Evolutionary conservation across 2,113 vertebrate genomes (phyloP), one percentile per base, ranked within the genome.

Genomic region (Gadus chalcogrammus): DNA sequence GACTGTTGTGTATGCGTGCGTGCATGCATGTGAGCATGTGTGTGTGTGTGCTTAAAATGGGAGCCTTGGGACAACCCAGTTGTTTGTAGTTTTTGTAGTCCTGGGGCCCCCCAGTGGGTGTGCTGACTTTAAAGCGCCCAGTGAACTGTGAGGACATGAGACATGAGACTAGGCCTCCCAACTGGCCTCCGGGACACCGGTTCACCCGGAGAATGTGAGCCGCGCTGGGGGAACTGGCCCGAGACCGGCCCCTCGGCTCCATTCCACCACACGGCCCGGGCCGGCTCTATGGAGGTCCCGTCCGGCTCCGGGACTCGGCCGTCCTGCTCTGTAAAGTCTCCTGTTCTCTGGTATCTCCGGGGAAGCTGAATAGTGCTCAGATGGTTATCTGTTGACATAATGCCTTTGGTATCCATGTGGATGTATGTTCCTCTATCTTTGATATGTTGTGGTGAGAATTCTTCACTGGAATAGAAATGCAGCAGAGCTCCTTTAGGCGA

Each of bases 101-200:
- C 72, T 28, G 79, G 78, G 83, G 84, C 75, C 83, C 84, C 85
- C 84, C 53, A 79, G 79, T 87, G 81, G 84, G 87, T 82, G 88
- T 86, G 82, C 78, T 87, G 79, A 90, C 90, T 92, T 91, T 87
- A 92, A 92, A 92, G 89, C 82, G 88, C 82, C 88, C 86, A 91
- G 82, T 92, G 91, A 89, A 91, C 89, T 91, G 89, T 91, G 91
- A 91, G 90, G 90, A 90, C 87, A 87, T 82, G 88, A 91, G 90
- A 90, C 90, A 90, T 90, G 90, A 90, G 86, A 89, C 89, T 53
- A 76, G 83, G 85, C 86, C 83, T 85, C 84, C 86, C 87, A 87
- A 85, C 86, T 85, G 88, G 86, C 86, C 87, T n/a, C 86, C 82
- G 68, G 83, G 84, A 89, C 89, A 91, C 71, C 79, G 82, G 88